Percentiles rank a stretch among this genome's conserved stretches.
Conservation (phyloP, 1,140 invertebrate genomes). For the Notospermus geniculatus region DNA sequence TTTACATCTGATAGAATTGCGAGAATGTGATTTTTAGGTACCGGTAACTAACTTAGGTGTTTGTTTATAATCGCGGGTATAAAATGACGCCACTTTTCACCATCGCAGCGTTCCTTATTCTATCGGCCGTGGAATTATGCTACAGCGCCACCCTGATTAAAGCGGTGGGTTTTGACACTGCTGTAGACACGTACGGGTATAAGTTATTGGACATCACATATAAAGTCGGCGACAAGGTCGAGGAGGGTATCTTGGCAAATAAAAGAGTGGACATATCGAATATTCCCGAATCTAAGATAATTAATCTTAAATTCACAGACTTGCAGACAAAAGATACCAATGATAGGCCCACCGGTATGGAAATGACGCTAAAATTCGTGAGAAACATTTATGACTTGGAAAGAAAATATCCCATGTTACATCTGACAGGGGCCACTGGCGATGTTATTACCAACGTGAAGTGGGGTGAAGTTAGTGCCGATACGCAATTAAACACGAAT, state of each 20-base stretch:
- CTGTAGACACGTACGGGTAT: slow-evolving; percentile 8
- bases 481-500: not conserved
- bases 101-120: not conserved
- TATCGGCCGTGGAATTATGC: not conserved
- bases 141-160: slow-evolving; percentile 3
- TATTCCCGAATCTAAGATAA: not conserved
- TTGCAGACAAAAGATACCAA: slow-evolving; percentile 9
- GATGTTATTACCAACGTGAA: not conserved
- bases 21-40: not conserved
- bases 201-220: slow-evolving; percentile 4
- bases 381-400: slow-evolving; percentile 8
- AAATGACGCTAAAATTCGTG: slow-evolving; percentile 4
- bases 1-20: not conserved
- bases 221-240: slow-evolving; percentile 1
- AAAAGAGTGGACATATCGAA: slow-evolving; percentile 7
- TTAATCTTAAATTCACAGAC: slow-evolving; percentile 10
- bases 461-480: slow-evolving; percentile 2
- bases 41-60: too few relatives aligned
- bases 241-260: not conserved
- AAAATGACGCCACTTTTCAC: not conserved
- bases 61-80: too few relatives aligned
- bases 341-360: not conserved
- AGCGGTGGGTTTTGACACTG: slow-evolving; percentile 10
- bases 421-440: slow-evolving; percentile 7
- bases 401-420: slow-evolving; percentile 9